Conservation (phyloP, 2,797 vertebrate species). For the Eulemur mongoz region DNA sequence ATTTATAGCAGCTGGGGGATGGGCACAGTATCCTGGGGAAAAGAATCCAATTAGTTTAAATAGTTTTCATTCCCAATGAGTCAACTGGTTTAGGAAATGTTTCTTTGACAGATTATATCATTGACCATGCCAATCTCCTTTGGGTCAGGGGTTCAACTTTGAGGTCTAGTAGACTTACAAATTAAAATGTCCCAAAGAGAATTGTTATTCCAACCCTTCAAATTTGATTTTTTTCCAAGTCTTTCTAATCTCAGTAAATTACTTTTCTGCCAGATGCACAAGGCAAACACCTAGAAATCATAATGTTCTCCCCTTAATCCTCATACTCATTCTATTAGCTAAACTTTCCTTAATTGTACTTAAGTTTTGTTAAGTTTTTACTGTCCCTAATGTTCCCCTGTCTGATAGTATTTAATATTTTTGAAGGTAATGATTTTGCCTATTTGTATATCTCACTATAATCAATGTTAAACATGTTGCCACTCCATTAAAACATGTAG, state of each 20-base stretch:
- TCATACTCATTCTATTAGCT: not conserved
- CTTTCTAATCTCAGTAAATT: not conserved
- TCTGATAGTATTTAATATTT: not conserved
- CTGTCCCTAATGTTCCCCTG: not conserved
- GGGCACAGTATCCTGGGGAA: not conserved
- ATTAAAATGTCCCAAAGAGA: not conserved
- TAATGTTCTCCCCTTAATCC: not conserved
- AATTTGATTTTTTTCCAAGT: not conserved
- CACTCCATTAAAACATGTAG: not conserved
- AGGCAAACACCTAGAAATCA: not conserved
- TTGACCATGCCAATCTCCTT: not conserved
- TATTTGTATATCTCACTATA: not conserved
- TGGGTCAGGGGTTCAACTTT: not conserved
- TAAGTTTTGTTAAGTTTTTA: not conserved
- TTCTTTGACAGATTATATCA: not conserved
- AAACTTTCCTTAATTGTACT: not conserved
- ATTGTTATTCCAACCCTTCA: not conserved
- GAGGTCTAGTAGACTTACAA: not conserved
- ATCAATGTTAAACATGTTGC: not conserved
- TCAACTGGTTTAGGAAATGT: not conserved
- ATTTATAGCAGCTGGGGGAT: not conserved
- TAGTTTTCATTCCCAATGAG: not conserved
- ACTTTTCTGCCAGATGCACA: not conserved
- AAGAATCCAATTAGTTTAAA: not conserved
- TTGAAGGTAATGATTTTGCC: not conserved